phyloP scores from a whole-genome alignment of 2,797 vertebrate species.

The Falco columbarius region DNA sequence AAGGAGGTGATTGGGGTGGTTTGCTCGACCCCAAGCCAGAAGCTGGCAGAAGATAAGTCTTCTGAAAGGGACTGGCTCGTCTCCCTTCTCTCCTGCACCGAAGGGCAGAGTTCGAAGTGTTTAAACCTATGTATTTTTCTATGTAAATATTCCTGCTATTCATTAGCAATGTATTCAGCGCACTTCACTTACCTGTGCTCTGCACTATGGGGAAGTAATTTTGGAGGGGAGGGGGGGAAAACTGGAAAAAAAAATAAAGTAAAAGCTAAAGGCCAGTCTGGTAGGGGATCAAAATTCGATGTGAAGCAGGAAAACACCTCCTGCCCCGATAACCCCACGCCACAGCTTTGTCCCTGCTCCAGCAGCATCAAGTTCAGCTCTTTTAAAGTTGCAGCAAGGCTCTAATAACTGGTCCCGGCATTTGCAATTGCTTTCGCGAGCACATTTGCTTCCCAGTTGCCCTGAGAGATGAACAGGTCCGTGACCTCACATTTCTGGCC shows the following conservation, averaged over 20 bases:
- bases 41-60: background rate
- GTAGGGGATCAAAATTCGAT: background rate
- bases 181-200: slow-evolving; percentile 24
- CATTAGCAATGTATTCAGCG: slow-evolving; percentile 3
- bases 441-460: background rate
- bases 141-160: slow-evolving; percentile 54
- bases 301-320: background rate
- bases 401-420: rapidly evolving
- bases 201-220: background rate
- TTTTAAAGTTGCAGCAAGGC: rapidly evolving
- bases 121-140: slow-evolving; percentile 15
- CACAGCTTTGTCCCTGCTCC: background rate
- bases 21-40: background rate
- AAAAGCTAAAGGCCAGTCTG: slow-evolving; percentile 5
- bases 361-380: background rate
- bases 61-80: background rate
- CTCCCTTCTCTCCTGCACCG: background rate
- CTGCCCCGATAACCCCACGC: background rate
- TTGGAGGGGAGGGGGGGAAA: background rate
- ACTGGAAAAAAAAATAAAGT: rapidly evolving
- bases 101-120: slow-evolving; percentile 1
- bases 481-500: background rate
- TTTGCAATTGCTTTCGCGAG: background rate
- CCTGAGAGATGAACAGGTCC: background rate
- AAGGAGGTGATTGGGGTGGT: background rate